phyloP scores from a whole-genome alignment of 30 jellyfish, hydroid and myxozoan species.

The Aurelia aurita complex sp. Pacific region DNA sequence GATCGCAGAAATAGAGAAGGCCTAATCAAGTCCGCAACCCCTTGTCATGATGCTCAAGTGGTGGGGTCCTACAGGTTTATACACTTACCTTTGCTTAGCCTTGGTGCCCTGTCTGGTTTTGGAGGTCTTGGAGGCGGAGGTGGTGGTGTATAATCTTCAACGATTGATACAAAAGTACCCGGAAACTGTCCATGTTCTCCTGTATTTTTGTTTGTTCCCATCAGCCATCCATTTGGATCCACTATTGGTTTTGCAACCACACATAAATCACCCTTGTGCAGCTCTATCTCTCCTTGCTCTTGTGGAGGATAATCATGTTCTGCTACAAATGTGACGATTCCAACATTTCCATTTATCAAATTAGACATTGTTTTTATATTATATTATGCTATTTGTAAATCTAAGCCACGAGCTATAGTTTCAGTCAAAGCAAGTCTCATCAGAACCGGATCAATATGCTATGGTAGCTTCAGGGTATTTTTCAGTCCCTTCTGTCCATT shows the following conservation, averaged over 20 bases:
- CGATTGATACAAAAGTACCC: slow-evolving; percentile 76
- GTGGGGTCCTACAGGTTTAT: too few relatives aligned
- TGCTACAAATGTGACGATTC: slow-evolving; percentile 74
- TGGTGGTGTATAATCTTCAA: slow-evolving; percentile 80
- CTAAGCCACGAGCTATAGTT: too few relatives aligned
- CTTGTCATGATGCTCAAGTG: too few relatives aligned
- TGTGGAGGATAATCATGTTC: slow-evolving; percentile 66
- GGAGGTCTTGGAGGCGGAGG: slow-evolving; percentile 86
- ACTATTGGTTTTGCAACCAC: slow-evolving; percentile 73
- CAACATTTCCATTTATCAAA: slow-evolving; percentile 48
- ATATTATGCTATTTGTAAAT: too few relatives aligned
- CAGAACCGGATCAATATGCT: too few relatives aligned
- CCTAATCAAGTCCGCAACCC: too few relatives aligned
- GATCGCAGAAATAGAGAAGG: too few relatives aligned
- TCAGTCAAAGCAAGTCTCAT: too few relatives aligned
- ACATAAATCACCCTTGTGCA: slow-evolving; percentile 74
- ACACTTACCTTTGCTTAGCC: too few relatives aligned
- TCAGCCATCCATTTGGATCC: slow-evolving; percentile 82
- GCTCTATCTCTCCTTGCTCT: slow-evolving; percentile 66
- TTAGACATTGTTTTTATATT: background rate
- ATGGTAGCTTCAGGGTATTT: too few relatives aligned
- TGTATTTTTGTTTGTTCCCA: slow-evolving; percentile 74
- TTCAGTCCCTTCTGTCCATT: too few relatives aligned
- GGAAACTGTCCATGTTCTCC: slow-evolving; percentile 91
- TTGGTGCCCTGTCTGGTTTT: slow-evolving; percentile 19